Evolutionary conservation across 2,888 invertebrate species (phyloP).

Genomic region (Piscicola geometra): DNA sequence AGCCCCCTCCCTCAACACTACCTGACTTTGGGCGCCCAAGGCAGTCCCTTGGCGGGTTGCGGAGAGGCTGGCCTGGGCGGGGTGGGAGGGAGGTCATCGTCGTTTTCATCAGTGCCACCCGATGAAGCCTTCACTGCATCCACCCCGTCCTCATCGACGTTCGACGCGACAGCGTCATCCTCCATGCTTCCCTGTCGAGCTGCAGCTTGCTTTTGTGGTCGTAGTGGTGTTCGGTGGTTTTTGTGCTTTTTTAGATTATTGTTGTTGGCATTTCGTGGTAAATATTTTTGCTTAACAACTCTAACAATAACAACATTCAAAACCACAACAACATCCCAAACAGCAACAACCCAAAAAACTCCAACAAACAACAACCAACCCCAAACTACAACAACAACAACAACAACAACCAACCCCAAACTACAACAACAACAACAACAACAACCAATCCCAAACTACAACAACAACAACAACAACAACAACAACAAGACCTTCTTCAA

Average conservation of each 20-base stretch:
- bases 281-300: not conserved
- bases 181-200: constrained; percentile 92
- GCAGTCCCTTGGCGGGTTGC: constrained; percentile 64
- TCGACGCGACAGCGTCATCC: constrained; percentile 63
- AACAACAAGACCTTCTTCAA: constrained; percentile 50
- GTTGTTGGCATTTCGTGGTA: too few relatives aligned
- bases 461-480: too few relatives aligned
- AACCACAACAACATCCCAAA: not conserved
- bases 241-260: too few relatives aligned
- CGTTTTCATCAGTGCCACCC: constrained; percentile 70
- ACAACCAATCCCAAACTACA: too few relatives aligned
- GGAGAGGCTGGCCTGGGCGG: constrained; percentile 64
- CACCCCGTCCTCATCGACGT: constrained; percentile 39
- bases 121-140: constrained; percentile 44
- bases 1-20: constrained; percentile 34
- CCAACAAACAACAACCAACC: too few relatives aligned
- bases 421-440: too few relatives aligned
- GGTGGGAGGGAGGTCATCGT: constrained; percentile 58
- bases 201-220: constrained; percentile 62
- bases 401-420: too few relatives aligned
- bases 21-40: constrained; percentile 89
- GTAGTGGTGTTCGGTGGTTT: constrained; percentile 2
- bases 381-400: too few relatives aligned
- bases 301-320: too few relatives aligned
- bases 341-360: too few relatives aligned